Base-by-base conservation (phyloP, 1,140 invertebrate genomes). In the Thereuonema tuberculata region DNA sequence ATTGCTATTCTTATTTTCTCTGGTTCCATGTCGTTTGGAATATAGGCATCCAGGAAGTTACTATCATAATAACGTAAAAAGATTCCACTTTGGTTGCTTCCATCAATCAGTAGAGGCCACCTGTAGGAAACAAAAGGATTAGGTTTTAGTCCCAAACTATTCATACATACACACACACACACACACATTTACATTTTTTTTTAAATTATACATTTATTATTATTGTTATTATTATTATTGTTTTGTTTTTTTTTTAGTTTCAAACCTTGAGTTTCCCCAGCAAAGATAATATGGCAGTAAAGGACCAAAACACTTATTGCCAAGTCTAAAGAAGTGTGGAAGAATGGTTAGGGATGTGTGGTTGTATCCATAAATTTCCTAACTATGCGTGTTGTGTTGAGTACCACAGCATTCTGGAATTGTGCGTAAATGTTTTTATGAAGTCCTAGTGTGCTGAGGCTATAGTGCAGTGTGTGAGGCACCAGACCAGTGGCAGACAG, bases 61-160 rank as follows among this genome's bases (percentile, higher is more conserved):
- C 14, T 55, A 23, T 55, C 53, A 21, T 25, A 55, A 29, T 55
- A 55, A 23, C 53, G 53, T 3, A 55, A 23, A 55, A 55, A 55
- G 9, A 55, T 55, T 12, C 5, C 3, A 14, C 14, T 27, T 23
- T 55, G 53, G 21, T 55, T 25, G 14, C 12, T 55, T 5, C 2
- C 2, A 23, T 55, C 53, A 5, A 55, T 55, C 3, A 55, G 14
- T 29, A 55, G 23, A 14, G 53, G 53, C 53, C 53, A 55, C 26
- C 53, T 55, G 23, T 17, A 55, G 14, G 21, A 50, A 12, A 50
- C 5, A 17, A 21, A 14, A 14, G 48, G 21, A 50, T 37, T 37
- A 37, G 21, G 21, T 20, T 50, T 20, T 5, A 50, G 21, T n/a
- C n/a, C n/a, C 17, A 5, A 50, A 17, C 5, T 12, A 50, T 24